Conservation (phyloP, 2,888 invertebrate genomes). For the Bimastos eiseni region DNA sequence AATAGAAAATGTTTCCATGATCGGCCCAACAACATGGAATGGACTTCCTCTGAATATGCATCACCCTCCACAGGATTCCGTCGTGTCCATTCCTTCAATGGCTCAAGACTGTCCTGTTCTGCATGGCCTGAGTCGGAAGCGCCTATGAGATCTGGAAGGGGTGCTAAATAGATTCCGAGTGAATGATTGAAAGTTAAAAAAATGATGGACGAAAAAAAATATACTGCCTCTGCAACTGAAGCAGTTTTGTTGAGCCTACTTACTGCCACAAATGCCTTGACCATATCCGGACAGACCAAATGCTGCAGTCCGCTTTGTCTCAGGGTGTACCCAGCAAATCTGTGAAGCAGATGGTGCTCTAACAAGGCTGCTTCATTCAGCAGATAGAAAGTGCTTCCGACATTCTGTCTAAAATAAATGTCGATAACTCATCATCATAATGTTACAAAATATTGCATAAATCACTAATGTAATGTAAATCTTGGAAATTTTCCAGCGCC, state of each 20-base stretch:
- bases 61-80: no score
- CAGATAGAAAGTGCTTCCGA: constrained; percentile 8
- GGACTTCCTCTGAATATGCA: no score
- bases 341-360: not conserved
- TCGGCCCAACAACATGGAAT: no score
- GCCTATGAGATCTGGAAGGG: no score
- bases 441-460: not conserved
- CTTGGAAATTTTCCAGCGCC: no score
- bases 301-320: not conserved
- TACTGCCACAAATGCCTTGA: constrained; percentile 31
- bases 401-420: not conserved
- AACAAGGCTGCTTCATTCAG: constrained; percentile 1
- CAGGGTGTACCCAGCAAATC: not conserved
- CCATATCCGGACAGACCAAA: constrained; percentile 26
- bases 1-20: no score
- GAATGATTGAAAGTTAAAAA: no score
- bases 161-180: no score
- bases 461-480: no score
- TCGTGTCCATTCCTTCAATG: no score
- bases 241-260: not conserved
- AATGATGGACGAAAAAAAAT: not conserved
- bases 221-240: not conserved
- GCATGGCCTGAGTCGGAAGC: no score
- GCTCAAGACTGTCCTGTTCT: no score
- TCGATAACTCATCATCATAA: not conserved